phyloP scores from a whole-genome alignment of 2,888 invertebrate genomes.

The Aphodius granarius region DNA sequence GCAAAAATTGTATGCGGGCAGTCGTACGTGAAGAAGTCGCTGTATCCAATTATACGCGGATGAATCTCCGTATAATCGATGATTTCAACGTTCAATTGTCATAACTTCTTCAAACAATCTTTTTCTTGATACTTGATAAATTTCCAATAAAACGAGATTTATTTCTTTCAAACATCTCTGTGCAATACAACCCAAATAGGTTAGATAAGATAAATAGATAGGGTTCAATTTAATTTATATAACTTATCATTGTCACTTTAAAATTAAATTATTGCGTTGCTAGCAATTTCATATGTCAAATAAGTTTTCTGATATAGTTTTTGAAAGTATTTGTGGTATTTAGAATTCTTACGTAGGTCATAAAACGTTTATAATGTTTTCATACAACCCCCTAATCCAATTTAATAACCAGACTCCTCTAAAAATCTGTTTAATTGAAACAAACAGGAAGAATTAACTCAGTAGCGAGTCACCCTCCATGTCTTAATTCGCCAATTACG shows the following conservation, averaged over 20 bases:
- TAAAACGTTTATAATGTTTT: not conserved
- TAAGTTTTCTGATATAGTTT: not conserved
- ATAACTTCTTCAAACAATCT: too few relatives aligned
- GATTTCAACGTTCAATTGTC: too few relatives aligned
- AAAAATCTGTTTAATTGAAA: not conserved
- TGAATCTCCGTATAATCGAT: too few relatives aligned
- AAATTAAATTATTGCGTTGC: too few relatives aligned
- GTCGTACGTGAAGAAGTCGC: not conserved
- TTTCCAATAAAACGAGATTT: too few relatives aligned
- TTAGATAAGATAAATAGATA: too few relatives aligned
- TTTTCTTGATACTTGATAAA: too few relatives aligned
- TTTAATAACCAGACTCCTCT: not conserved
- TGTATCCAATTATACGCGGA: not conserved
- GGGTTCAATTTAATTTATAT: too few relatives aligned
- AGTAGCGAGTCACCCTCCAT: not conserved
- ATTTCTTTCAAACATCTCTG: too few relatives aligned
- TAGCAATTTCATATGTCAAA: too few relatives aligned
- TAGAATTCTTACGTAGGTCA: not conserved
- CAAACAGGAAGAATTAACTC: not conserved
- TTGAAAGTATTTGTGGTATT: not conserved
- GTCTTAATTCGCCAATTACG: not conserved
- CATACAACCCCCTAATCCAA: not conserved
- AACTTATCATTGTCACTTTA: too few relatives aligned
- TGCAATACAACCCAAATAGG: too few relatives aligned
- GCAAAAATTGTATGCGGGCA: not conserved